Percentiles rank a stretch among this genome's conserved stretches.
Evolutionary conservation across 37 sponge, comb jelly and placozoan genomes (phyloP).

Genomic region (Chondrilla cf. caribensis): DNA sequence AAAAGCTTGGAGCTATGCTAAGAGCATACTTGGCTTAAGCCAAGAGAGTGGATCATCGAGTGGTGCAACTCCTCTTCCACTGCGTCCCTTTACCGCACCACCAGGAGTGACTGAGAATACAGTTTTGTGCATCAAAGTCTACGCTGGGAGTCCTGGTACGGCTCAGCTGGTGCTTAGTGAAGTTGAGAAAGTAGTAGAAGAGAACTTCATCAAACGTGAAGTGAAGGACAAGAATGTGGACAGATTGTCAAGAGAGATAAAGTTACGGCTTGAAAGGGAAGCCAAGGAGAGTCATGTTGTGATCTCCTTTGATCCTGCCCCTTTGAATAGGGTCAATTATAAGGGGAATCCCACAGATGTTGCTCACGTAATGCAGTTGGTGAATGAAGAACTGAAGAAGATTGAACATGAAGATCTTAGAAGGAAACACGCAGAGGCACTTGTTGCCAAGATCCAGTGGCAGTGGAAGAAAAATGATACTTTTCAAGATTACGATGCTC

Average conservation of each 20-base stretch:
- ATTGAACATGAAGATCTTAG: neutral
- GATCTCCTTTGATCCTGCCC: neutral
- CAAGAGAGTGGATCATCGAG: too few species aligned
- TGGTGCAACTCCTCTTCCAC: too few species aligned
- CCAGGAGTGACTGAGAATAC: neutral
- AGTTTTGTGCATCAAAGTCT: conserved; percentile 7
- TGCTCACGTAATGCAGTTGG: neutral
- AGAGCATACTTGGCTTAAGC: too few species aligned
- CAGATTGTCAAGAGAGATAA: neutral
- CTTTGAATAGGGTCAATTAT: neutral
- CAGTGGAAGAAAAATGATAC: neutral
- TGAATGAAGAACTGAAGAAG: neutral
- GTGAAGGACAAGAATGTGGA: neutral
- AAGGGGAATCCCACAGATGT: neutral
- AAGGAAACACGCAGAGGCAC: neutral
- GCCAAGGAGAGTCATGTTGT: neutral
- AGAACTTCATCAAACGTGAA: neutral
- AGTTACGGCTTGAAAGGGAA: neutral
- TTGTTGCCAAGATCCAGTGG: neutral
- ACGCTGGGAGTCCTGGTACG: neutral
- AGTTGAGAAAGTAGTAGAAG: neutral
- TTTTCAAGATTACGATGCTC: neutral
- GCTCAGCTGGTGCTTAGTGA: neutral
- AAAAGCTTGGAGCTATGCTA: neutral
- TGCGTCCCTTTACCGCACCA: too few species aligned